phyloP scores from a whole-genome alignment of 2,113 vertebrate genomes.

The Nymphicus hollandicus region DNA sequence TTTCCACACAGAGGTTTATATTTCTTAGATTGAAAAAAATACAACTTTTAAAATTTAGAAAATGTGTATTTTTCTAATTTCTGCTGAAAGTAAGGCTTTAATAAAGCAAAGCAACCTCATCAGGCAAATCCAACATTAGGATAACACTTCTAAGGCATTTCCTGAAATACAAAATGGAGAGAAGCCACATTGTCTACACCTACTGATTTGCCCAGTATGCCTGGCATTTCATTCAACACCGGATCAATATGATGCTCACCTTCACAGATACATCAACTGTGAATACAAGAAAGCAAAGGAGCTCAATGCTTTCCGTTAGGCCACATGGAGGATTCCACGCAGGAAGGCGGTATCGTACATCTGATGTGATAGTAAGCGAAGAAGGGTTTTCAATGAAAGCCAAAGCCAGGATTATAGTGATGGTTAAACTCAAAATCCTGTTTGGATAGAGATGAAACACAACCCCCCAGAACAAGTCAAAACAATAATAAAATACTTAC shows the following conservation, averaged over 20 bases:
- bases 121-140: neutral
- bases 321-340: constrained; percentile 88
- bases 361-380: constrained; percentile 82
- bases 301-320: constrained; percentile 83
- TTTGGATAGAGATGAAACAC: neutral
- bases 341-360: constrained; percentile 74
- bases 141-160: neutral
- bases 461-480: neutral
- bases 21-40: neutral
- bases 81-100: neutral
- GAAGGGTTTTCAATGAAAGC: constrained; percentile 90
- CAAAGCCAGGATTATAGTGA: constrained; percentile 83
- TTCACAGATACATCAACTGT: constrained; percentile 80
- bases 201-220: neutral
- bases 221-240: rapidly evolving
- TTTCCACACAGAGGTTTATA: neutral
- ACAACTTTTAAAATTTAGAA: neutral
- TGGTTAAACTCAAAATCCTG: constrained; percentile 80
- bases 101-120: neutral
- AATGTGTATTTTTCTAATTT: neutral
- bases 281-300: constrained; percentile 84
- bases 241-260: constrained; percentile 59
- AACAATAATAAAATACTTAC: neutral
- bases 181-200: neutral
- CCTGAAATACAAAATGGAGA: neutral